A percentile compares a stretch with the other conserved stretches of the same genome.
Conservation (phyloP, 2,888 invertebrate species). For the Brassicogethes aeneus region DNA sequence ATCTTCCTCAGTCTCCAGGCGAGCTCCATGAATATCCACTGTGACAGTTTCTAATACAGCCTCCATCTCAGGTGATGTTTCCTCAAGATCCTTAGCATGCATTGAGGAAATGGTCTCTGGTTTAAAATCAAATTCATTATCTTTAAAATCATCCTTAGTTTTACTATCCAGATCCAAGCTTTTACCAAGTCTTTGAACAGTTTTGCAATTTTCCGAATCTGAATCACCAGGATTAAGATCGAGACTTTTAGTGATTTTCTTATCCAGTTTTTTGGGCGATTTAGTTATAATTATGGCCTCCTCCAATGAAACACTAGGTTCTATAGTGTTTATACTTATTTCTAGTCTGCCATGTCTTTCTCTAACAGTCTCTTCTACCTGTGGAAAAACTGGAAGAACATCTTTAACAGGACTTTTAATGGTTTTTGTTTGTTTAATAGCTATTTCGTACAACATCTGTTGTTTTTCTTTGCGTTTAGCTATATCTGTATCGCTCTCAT, state of each 20-base stretch:
- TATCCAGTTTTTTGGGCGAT: conserved; percentile 61
- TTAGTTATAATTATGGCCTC: conserved; percentile 70
- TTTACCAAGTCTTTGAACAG: conserved; percentile 36
- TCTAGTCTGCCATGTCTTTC: conserved; percentile 68
- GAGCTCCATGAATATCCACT: conserved; percentile 25
- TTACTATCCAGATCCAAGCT: conserved; percentile 38
- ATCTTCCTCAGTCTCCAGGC: conserved; percentile 20
- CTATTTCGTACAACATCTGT: conserved; percentile 66
- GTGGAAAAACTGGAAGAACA: conserved; percentile 59
- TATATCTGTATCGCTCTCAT: conserved; percentile 62
- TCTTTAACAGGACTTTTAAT: conserved; percentile 67
- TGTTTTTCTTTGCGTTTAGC: conserved; percentile 66
- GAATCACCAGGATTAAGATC: conserved; percentile 50
- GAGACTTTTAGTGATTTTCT: conserved; percentile 51
- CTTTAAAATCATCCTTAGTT: conserved; percentile 25
- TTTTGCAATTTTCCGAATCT: conserved; percentile 25
- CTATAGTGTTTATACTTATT: conserved; percentile 58
- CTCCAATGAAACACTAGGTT: conserved; percentile 42
- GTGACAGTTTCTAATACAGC: conserved; percentile 25
- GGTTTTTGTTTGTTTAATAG: conserved; percentile 66
- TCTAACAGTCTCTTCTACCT: conserved; percentile 63
- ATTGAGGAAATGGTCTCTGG: conserved; percentile 25
- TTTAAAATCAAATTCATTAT: conserved; percentile 36
- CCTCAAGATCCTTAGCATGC: conserved; percentile 21
- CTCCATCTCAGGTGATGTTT: conserved; percentile 31